Base-by-base conservation (phyloP, 2,888 invertebrate species). In the Cistogaster globosa region DNA sequence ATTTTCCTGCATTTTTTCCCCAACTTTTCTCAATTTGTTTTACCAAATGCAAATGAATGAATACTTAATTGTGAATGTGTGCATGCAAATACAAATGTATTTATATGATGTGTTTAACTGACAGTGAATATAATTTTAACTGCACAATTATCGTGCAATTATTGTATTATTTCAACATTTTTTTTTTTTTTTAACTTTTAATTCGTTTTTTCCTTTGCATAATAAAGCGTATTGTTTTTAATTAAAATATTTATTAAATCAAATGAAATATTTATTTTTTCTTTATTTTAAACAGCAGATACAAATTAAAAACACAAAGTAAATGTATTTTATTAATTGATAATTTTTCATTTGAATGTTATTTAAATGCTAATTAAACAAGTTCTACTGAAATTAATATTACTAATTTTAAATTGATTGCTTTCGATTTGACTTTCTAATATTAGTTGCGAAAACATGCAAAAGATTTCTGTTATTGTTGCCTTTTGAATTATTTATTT, bases 341-440 rank as follows among this genome's bases (percentile, higher is more conserved):
- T 51, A 38, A 69, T 76, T 60, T 76, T 65, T 79, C 79, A 80
- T 69, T 69, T 53, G n/a, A 84, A 75, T 78, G 63, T 51, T 79
- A n/a, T 79, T 81, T 81, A 63, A 51, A 83, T 83, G 83, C 20
- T 78, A 83, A 83, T 83, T 83, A 72, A 84, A 84, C 84, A 42
- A 65, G 84, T 84, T 84, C 18, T 26, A 67, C 48, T 69, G 48
- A 68, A 65, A 71, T 58, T 71, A 63, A 69, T 81, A 58, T 69
- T 75, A 45, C 55, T 71, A 71, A 83, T 74, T 72, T 76, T 8
- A 45, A 79, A 67, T 71, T 71, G 53, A 76, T 71, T 75, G 69
- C 36, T 53, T 84, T 75, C 42, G 69, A 58, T 55, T 75, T 60
- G 68, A 69, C 45, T 81, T 62, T 48, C 36, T 48, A 53, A 18